Evolutionary conservation across 1,140 invertebrate species (phyloP).

Genomic region (Adelges cooleyi): DNA sequence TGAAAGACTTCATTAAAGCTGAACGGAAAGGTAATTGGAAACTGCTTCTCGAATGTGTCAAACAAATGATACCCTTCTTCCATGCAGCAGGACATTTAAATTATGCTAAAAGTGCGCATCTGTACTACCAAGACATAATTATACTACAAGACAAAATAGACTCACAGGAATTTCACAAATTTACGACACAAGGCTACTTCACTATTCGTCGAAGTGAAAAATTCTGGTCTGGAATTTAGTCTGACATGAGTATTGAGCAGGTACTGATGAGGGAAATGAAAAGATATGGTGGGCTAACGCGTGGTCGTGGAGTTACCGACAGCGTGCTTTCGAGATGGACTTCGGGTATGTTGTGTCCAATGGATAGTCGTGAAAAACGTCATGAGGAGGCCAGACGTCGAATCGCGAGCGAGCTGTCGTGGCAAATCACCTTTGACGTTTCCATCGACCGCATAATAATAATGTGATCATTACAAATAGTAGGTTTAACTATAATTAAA

Average conservation of each 20-base stretch:
- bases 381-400: too few relatives aligned
- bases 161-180: neutral
- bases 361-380: too few relatives aligned
- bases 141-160: neutral
- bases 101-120: constrained; percentile 25
- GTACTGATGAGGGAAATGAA: constrained; percentile 39
- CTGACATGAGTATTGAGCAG: constrained; percentile 39
- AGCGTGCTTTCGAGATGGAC: constrained; percentile 38
- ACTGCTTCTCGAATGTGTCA: constrained; percentile 35
- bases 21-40: constrained; percentile 37
- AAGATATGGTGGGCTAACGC: constrained; percentile 37
- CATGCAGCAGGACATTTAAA: constrained; percentile 36
- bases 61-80: constrained; percentile 39
- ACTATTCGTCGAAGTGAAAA: constrained; percentile 36
- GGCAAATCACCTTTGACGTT: too few relatives aligned
- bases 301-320: constrained; percentile 36
- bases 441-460: too few relatives aligned
- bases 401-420: too few relatives aligned
- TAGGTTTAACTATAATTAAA: too few relatives aligned
- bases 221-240: constrained; percentile 38
- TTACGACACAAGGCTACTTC: constrained; percentile 34
- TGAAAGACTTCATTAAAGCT: constrained; percentile 38
- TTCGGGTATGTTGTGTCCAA: too few relatives aligned
- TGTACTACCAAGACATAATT: constrained; percentile 29
- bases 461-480: too few relatives aligned